These are phyloP conservation scores for Spodoptera picta DNA, from an alignment of 2,888 invertebrate genomes.

Conservation along the genomic window DNA sequence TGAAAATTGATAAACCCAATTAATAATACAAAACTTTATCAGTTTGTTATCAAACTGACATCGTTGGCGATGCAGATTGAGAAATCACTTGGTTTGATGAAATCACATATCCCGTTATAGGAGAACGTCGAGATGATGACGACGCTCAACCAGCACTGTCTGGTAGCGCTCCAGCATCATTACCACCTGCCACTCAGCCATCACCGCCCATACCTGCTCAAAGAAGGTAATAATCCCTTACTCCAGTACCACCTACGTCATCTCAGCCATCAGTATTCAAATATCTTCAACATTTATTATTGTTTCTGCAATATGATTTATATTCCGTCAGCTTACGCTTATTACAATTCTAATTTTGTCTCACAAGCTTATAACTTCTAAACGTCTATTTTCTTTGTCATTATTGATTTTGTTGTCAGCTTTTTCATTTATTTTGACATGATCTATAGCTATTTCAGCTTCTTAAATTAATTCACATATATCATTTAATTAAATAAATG, in stretches of 20 bases:
- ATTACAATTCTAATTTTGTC: slow-evolving; percentile 18
- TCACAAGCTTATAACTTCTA: slow-evolving; percentile 16
- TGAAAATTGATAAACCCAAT: too few species aligned
- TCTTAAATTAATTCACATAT: slow-evolving; percentile 12
- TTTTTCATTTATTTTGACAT: slow-evolving; percentile 27
- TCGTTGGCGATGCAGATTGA: too few species aligned
- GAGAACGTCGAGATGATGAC: slow-evolving; percentile 78
- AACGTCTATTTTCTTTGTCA: slow-evolving; percentile 1
- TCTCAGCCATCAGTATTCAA: too few species aligned
- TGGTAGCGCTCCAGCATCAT: slow-evolving; percentile 83
- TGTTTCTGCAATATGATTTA: slow-evolving; percentile 17
- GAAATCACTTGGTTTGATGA: too few species aligned
- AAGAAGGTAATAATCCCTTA: slow-evolving; percentile 75
- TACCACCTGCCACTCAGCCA: slow-evolving; percentile 78
- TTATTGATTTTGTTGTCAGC: slow-evolving; percentile 18
- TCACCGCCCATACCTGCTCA: slow-evolving; percentile 85
- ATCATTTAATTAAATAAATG: slow-evolving; percentile 4
- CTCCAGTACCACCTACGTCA: background rate
- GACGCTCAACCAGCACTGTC: slow-evolving; percentile 72
- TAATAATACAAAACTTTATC: too few species aligned
- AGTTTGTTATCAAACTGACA: too few species aligned
- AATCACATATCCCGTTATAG: slow-evolving; percentile 53
- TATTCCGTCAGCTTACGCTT: slow-evolving; percentile 8
- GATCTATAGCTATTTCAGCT: slow-evolving; percentile 10
- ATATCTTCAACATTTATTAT: background rate